phyloP scores from a whole-genome alignment of 1,140 invertebrate species.

The Chironomus tepperi region DNA sequence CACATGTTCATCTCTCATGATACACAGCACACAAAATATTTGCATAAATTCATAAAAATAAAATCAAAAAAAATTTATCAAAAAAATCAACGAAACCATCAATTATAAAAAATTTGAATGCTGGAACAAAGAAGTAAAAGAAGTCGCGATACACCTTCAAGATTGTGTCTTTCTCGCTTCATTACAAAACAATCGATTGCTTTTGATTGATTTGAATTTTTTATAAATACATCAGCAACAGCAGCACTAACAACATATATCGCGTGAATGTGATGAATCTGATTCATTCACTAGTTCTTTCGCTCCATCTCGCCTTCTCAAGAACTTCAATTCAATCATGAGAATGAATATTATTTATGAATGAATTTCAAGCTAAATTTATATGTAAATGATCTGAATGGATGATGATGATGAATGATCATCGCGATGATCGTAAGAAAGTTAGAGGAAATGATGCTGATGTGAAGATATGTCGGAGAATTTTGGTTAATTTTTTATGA shows the following conservation, averaged over 20 bases:
- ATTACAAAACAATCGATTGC: neutral
- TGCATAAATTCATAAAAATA: conserved; percentile 15
- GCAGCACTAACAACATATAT: neutral
- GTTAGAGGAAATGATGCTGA: too few relatives aligned
- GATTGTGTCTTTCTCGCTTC: neutral
- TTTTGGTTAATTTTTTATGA: too few relatives aligned
- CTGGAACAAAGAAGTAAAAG: neutral
- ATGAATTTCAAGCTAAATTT: too few relatives aligned
- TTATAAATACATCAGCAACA: neutral
- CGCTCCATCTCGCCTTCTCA: too few relatives aligned
- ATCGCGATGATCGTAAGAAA: too few relatives aligned
- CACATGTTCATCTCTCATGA: too few relatives aligned
- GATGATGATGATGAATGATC: too few relatives aligned
- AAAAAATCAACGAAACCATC: conserved; percentile 13
- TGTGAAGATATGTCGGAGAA: too few relatives aligned
- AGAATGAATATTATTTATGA: too few relatives aligned
- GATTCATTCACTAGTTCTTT: neutral
- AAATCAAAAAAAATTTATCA: neutral
- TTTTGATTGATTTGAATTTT: neutral
- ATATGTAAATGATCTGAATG: too few relatives aligned
- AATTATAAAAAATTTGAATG: neutral
- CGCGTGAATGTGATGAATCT: neutral
- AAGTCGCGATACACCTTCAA: neutral
- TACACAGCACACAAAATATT: neutral
- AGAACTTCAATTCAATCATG: too few relatives aligned